A percentile compares a stretch with the other conserved stretches of the same genome.
Conservation (phyloP, 2,888 invertebrate genomes). For the Plebejus melissa region DNA sequence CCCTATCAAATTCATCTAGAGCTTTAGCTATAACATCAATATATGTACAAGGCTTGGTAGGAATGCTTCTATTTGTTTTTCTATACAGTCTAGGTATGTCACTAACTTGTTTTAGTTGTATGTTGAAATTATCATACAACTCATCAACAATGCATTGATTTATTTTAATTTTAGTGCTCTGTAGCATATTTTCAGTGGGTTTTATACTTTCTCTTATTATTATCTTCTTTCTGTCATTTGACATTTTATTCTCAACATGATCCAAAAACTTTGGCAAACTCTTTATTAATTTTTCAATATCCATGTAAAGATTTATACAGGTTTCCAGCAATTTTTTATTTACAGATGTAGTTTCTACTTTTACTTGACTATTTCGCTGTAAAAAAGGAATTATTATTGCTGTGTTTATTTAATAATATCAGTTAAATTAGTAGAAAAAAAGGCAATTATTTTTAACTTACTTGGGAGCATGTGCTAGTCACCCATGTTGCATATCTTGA, state of each 20-base stretch:
- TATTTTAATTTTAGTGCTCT: constrained; percentile 52
- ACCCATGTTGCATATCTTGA: constrained; percentile 89
- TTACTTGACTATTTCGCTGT: constrained; percentile 52
- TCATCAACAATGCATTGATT: constrained; percentile 65
- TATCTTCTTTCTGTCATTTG: constrained; percentile 46
- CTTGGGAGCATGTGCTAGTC: constrained; percentile 63
- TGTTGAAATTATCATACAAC: constrained; percentile 65
- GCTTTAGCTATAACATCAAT: constrained; percentile 82
- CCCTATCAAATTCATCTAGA: constrained; percentile 78
- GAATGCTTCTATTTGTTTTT: constrained; percentile 93
- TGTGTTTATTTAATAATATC: neutral
- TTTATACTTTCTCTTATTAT: constrained; percentile 53
- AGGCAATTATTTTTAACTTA: constrained; percentile 39
- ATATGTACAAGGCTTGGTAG: constrained; percentile 89
- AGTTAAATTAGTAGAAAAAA: neutral
- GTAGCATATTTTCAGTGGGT: constrained; percentile 50
- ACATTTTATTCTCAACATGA: constrained; percentile 51
- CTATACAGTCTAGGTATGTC: constrained; percentile 96
- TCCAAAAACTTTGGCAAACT: constrained; percentile 55
- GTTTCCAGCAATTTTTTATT: constrained; percentile 59
- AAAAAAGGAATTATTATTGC: constrained; percentile 39
- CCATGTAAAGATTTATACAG: constrained; percentile 63
- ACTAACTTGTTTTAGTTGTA: constrained; percentile 88
- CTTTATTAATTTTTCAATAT: constrained; percentile 51
- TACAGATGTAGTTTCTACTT: constrained; percentile 52